phyloP scores from a whole-genome alignment of 2,797 vertebrate genomes.

The Chiloscyllium punctatum region DNA sequence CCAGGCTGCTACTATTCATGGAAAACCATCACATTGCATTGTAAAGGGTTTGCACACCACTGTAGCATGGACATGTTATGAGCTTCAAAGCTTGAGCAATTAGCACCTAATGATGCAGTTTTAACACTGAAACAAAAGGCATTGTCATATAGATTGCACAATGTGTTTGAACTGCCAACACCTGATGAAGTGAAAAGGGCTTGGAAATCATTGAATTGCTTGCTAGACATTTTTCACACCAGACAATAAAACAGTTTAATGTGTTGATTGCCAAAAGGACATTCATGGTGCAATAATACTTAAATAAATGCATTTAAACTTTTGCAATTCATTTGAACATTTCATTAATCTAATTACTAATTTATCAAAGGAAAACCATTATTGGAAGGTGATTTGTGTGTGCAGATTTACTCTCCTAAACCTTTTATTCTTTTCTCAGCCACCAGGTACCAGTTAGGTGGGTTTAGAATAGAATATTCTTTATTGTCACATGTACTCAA shows the following conservation, averaged over 20 bases:
- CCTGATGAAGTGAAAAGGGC: background rate
- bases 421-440: background rate
- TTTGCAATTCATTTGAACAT: background rate
- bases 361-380: background rate
- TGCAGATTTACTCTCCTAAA: background rate
- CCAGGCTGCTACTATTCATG: background rate
- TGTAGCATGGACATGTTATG: background rate
- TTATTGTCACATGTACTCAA: too few relatives aligned
- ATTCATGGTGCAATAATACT: background rate
- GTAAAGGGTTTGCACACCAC: background rate
- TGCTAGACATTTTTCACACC: background rate
- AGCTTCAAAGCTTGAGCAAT: background rate
- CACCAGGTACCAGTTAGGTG: background rate
- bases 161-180: background rate
- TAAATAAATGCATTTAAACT: background rate
- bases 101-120: background rate
- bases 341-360: background rate
- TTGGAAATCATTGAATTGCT: background rate
- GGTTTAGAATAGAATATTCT: too few relatives aligned
- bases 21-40: background rate
- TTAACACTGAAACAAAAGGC: background rate
- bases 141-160: background rate
- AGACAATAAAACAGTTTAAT: background rate
- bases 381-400: background rate
- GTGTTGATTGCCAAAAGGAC: background rate